phyloP scores from a whole-genome alignment of 1,140 invertebrate genomes.

The Lepidurus apus region DNA sequence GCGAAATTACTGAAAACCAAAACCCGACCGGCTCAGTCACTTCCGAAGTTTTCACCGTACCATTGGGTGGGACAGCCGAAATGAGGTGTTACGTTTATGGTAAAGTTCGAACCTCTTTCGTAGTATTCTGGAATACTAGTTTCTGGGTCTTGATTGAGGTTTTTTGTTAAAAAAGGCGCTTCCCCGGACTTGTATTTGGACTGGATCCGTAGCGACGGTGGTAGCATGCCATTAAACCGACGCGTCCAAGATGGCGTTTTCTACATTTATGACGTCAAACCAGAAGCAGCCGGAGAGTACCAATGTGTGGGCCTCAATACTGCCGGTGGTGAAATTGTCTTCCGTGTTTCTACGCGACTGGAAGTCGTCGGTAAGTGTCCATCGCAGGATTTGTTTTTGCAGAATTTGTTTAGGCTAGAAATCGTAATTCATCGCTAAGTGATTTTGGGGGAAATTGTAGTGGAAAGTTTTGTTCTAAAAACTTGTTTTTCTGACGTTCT shows the following conservation, averaged over 20 bases:
- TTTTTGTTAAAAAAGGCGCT: constrained; percentile 34
- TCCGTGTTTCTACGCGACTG: constrained; percentile 50
- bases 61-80: constrained; percentile 59
- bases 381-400: background rate
- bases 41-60: constrained; percentile 48
- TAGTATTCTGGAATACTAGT: background rate
- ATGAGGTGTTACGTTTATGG: constrained; percentile 55
- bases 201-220: constrained; percentile 61
- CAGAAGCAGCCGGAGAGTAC: constrained; percentile 69
- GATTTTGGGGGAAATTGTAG: background rate
- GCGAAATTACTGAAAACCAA: constrained; percentile 1
- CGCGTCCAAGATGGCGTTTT: constrained; percentile 55
- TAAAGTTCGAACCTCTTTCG: constrained; percentile 37
- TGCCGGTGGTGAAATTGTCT: constrained; percentile 46
- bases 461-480: background rate
- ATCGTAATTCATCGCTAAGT: no score
- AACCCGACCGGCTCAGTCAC: constrained; percentile 38
- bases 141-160: no score
- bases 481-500: background rate
- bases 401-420: background rate
- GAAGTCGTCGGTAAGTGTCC: constrained; percentile 54
- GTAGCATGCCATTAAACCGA: constrained; percentile 55
- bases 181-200: constrained; percentile 43
- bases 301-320: constrained; percentile 59
- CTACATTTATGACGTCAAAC: constrained; percentile 56